Evolutionary conservation across 2,113 vertebrate genomes (phyloP).

Genomic region (Tachysurus fulvidraco): DNA sequence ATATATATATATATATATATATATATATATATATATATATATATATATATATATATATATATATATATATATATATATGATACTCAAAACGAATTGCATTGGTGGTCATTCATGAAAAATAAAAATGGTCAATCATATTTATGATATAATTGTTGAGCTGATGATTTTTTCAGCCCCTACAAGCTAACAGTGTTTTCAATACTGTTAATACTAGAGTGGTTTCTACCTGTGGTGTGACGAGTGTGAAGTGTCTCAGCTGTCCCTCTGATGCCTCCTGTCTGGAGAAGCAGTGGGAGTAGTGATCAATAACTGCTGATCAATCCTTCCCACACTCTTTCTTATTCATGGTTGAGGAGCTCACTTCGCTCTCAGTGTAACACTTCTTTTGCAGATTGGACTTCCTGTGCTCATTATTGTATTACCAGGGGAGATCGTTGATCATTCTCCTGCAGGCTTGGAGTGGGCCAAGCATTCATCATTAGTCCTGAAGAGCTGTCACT

Average conservation of each 20-base stretch:
- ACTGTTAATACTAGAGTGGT: background rate
- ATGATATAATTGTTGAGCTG: no score
- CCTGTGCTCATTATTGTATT: constrained; percentile 58
- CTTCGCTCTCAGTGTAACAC: constrained; percentile 53
- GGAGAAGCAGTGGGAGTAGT: constrained; percentile 35
- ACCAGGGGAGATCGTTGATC: constrained; percentile 56
- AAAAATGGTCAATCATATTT: no score
- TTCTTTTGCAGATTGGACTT: constrained; percentile 50
- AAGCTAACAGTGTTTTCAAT: constrained; percentile 25
- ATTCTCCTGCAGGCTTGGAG: constrained; percentile 54
- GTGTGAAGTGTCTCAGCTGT: constrained; percentile 49
- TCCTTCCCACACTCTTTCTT: constrained; percentile 54
- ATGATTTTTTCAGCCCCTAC: background rate
- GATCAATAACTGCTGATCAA: constrained; percentile 57
- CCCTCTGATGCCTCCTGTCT: constrained; percentile 31
- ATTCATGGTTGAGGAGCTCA: constrained; percentile 55
- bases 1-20: no score
- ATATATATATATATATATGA: no score
- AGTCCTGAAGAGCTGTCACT: constrained; percentile 48
- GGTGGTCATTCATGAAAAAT: no score
- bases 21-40: no score
- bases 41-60: no score
- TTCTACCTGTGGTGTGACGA: constrained; percentile 36
- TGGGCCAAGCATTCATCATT: constrained; percentile 58
- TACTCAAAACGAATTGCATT: no score